phyloP scores from a whole-genome alignment of 2,113 vertebrate species.

The Todiramphus saurophagus region DNA sequence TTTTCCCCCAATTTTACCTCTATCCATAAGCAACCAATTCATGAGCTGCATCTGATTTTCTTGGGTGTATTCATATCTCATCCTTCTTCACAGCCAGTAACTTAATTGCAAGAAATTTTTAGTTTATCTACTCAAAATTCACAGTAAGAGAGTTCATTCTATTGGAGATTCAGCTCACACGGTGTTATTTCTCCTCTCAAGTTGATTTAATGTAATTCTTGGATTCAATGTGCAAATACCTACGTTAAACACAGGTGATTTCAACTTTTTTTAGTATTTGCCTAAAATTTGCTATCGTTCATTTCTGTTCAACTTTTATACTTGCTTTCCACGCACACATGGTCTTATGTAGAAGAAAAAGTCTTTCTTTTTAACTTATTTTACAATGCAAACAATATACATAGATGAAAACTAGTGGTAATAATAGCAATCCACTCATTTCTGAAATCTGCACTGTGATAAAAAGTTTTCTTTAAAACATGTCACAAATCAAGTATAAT shows the following conservation, averaged over 20 bases:
- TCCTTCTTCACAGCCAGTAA: not conserved
- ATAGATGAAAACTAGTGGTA: not conserved
- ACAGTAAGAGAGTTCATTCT: not conserved
- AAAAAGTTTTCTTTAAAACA: not conserved
- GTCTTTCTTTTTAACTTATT: not conserved
- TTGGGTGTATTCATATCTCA: not conserved
- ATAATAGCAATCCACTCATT: not conserved
- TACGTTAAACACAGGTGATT: not conserved
- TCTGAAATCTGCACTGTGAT: not conserved
- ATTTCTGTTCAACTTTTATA: not conserved
- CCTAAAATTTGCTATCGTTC: not conserved
- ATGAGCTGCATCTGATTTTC: not conserved
- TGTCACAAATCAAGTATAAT: not conserved
- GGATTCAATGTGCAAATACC: not conserved
- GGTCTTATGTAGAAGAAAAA: not conserved
- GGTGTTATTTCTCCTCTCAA: not conserved
- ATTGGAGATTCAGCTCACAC: not conserved
- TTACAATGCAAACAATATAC: not conserved
- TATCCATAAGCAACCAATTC: not conserved
- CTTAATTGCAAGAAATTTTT: not conserved
- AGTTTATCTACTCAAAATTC: not conserved
- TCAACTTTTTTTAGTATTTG: not conserved
- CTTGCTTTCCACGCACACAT: not conserved
- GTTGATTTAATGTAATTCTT: not conserved
- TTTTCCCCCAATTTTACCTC: not conserved